phyloP scores from a whole-genome alignment of 1,140 invertebrate species.

The Drosophila takahashii region DNA sequence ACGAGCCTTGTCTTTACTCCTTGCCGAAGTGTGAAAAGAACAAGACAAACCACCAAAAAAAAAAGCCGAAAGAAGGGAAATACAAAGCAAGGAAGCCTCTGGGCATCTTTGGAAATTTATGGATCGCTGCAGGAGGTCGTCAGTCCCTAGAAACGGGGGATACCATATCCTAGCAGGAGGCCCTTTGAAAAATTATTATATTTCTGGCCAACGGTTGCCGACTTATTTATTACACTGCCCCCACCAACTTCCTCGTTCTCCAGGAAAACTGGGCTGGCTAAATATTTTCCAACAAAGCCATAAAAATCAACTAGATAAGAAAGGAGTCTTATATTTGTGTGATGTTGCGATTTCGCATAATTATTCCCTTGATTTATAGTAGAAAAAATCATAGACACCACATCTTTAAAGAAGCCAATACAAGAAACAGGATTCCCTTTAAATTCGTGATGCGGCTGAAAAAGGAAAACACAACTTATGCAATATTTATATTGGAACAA shows the following conservation, averaged over 20 bases:
- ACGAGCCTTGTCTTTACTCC: slow-evolving; percentile 59
- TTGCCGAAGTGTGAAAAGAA: slow-evolving; percentile 66
- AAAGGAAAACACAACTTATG: not conserved
- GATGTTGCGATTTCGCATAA: slow-evolving; percentile 69
- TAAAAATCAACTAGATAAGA: slow-evolving; percentile 70
- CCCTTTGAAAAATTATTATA: slow-evolving; percentile 76
- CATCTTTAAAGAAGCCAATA: slow-evolving; percentile 19
- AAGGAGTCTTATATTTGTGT: slow-evolving; percentile 53
- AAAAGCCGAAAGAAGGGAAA: slow-evolving; percentile 19
- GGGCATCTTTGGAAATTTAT: slow-evolving; percentile 61
- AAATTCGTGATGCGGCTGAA: not conserved
- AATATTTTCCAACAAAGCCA: slow-evolving; percentile 61
- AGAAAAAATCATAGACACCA: slow-evolving; percentile 18
- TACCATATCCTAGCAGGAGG: slow-evolving; percentile 22
- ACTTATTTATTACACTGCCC: slow-evolving; percentile 65
- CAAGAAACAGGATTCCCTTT: not conserved
- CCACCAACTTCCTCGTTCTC: slow-evolving; percentile 1
- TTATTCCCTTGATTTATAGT: slow-evolving; percentile 73
- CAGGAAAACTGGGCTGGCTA: slow-evolving; percentile 29
- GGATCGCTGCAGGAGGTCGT: slow-evolving; percentile 54
- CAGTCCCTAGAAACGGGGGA: not conserved
- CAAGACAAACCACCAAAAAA: slow-evolving; percentile 51
- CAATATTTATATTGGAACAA: too few relatives aligned
- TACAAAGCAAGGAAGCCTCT: slow-evolving; percentile 34
- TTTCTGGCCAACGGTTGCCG: slow-evolving; percentile 62